phyloP scores from a whole-genome alignment of 2,888 invertebrate genomes.

The Halocaridina rubra region DNA sequence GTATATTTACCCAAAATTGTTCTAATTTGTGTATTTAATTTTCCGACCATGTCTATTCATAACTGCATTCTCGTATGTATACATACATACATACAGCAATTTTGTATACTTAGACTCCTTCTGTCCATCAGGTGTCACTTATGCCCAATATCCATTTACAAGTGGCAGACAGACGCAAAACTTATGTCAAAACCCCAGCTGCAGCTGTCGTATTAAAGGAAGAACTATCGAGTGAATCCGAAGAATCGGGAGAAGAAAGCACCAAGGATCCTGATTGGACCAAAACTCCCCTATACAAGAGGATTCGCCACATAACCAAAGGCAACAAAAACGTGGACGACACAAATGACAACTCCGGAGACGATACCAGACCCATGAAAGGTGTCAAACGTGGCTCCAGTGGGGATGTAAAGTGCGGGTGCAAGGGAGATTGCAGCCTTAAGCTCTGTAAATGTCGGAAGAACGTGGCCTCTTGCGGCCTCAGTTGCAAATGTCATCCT shows the following conservation, averaged over 20 bases:
- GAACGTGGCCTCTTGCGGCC: slow-evolving; percentile 15
- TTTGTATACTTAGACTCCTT: neutral
- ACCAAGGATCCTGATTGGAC: slow-evolving; percentile 55
- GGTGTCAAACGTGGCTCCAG: slow-evolving; percentile 15
- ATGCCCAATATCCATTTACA: neutral
- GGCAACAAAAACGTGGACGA: neutral
- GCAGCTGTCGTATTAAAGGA: neutral
- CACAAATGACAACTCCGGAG: neutral
- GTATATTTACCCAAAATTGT: neutral
- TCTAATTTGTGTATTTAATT: neutral
- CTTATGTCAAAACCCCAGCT: neutral
- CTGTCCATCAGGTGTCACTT: slow-evolving; percentile 9
- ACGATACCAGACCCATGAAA: neutral
- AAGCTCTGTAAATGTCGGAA: slow-evolving; percentile 47
- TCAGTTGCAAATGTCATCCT: slow-evolving; percentile 43
- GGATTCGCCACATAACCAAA: slow-evolving; percentile 45
- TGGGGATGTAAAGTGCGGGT: slow-evolving; percentile 43
- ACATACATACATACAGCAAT: neutral
- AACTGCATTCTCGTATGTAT: neutral
- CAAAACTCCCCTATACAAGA: slow-evolving; percentile 55
- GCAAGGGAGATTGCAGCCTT: slow-evolving; percentile 43
- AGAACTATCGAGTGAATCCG: neutral
- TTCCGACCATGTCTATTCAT: neutral
- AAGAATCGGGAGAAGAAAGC: neutral
- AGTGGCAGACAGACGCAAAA: slow-evolving; percentile 9